Evolutionary conservation across 2,113 vertebrate species (phyloP), one percentile per base, ranked within the genome.

Genomic region (Calidris pygmaea): DNA sequence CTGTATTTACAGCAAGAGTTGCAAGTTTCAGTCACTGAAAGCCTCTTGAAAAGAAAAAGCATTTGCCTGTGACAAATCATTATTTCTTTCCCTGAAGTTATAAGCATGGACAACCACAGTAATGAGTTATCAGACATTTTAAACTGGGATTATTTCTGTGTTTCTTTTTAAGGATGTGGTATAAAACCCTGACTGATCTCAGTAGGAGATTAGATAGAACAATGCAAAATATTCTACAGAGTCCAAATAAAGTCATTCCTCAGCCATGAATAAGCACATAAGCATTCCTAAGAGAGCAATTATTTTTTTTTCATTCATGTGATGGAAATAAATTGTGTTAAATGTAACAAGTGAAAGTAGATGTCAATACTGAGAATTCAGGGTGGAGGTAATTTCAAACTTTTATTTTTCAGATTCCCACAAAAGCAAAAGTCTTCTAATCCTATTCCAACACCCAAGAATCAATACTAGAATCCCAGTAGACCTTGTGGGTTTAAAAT

Each of bases 81-180:
- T 85, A 63, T 85, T 89, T 93, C 85, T 87, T 88, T 83, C 41
- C 45, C 68, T 85, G 45, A 89, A 92, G 59, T 95, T 80, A 71
- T 50, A 72, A 88, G 39, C 26, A 37, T n/a, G 62, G 77, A 37
- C 52, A 85, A 67, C 20, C 58, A 53, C 35, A 73, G 24, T 32
- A 78, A 85, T 52, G 43, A 90, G 18, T 56, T 94, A 91, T 72
- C 60, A 78, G 56, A 41, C 14, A 37, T 56, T 65, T 92, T 68
- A 72, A 89, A 91, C 53, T 35, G 53, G 62, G 27, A 68, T 89
- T 79, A 23, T n/a, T 91, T 78, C 39, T 72, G 11, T 48, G 9
- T 7, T 45, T 75, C 72, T 86, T 79, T 74, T 87, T 53, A 81
- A 73, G 58, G 6, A 85, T 41, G 19, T 66, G 27, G 39, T 60